Evolutionary conservation across 1,140 invertebrate genomes (phyloP).

Genomic region (Drosophila santomea): DNA sequence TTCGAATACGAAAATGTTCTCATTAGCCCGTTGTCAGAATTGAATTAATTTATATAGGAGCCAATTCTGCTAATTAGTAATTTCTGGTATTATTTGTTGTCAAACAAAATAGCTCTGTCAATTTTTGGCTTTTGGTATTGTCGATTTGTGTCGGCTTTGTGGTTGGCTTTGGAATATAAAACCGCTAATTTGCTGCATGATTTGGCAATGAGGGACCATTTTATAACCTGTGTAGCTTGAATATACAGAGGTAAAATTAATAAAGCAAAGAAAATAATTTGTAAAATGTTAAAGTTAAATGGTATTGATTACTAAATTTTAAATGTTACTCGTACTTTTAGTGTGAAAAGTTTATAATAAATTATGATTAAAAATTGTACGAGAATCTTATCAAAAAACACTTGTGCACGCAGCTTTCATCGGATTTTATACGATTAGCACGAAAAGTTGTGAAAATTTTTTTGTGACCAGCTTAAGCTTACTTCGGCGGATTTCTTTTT

Average conservation of each 20-base stretch:
- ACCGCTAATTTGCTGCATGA: constrained; percentile 57
- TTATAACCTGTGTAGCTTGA: neutral
- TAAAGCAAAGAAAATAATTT: no score
- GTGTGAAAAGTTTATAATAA: no score
- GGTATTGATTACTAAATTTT: no score
- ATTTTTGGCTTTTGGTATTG: constrained; percentile 23
- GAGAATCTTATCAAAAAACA: neutral
- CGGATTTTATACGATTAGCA: constrained; percentile 3
- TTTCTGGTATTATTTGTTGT: constrained; percentile 40
- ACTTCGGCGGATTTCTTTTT: constrained; percentile 5
- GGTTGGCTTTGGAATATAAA: constrained; percentile 22
- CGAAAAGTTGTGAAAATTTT: constrained; percentile 34
- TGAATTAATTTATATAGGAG: constrained; percentile 60
- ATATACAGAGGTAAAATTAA: no score
- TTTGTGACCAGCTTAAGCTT: neutral
- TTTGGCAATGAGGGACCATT: constrained; percentile 3
- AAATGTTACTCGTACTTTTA: no score
- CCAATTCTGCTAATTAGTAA: constrained; percentile 54
- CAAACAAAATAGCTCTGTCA: constrained; percentile 19
- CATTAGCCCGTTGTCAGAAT: constrained; percentile 34
- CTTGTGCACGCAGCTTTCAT: constrained; percentile 1
- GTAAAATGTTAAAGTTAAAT: no score
- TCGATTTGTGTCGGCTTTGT: constrained; percentile 15
- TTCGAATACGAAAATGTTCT: constrained; percentile 26
- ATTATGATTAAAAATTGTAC: neutral